phyloP scores from a whole-genome alignment of 1,140 invertebrate species.

The Meteorus sp. region DNA sequence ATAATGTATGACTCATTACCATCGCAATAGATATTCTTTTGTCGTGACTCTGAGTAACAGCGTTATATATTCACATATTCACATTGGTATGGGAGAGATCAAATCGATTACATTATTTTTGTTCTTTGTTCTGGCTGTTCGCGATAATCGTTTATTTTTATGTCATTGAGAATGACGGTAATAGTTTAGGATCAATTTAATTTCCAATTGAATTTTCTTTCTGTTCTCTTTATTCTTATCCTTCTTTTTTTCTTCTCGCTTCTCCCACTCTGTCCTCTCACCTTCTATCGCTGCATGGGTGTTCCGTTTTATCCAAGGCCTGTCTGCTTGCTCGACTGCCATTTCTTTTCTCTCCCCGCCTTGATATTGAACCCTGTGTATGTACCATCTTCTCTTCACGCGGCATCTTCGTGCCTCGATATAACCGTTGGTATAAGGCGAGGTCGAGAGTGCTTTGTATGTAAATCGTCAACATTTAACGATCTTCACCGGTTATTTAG shows the following conservation, averaged over 20 bases:
- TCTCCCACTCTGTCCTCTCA: no score
- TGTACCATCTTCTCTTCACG: background rate
- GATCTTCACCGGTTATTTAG: slow-evolving; percentile 44
- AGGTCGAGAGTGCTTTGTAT: slow-evolving; percentile 45
- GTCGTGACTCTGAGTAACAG: no score
- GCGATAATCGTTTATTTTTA: background rate
- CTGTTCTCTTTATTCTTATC: slow-evolving; percentile 6
- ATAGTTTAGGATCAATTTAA: slow-evolving; percentile 17
- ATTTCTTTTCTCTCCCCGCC: background rate
- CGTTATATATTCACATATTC: slow-evolving; percentile 5
- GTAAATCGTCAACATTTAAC: slow-evolving; percentile 48
- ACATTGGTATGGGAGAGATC: background rate
- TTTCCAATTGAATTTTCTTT: slow-evolving; percentile 11
- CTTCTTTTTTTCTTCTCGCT: background rate
- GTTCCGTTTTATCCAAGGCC: no score
- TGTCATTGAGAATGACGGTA: slow-evolving; percentile 4
- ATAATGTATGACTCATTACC: no score
- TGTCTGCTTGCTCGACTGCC: no score
- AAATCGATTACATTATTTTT: no score
- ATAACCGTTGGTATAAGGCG: slow-evolving; percentile 22
- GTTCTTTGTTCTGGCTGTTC: no score
- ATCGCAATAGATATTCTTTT: no score
- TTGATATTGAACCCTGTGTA: slow-evolving; percentile 9
- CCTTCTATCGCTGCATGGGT: no score
- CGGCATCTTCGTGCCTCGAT: slow-evolving; percentile 1